Percentiles rank a stretch among this genome's conserved stretches.
These are phyloP conservation scores for Lepidonotus clava DNA, from an alignment of 2,888 invertebrate species.

Conservation along the genomic window DNA sequence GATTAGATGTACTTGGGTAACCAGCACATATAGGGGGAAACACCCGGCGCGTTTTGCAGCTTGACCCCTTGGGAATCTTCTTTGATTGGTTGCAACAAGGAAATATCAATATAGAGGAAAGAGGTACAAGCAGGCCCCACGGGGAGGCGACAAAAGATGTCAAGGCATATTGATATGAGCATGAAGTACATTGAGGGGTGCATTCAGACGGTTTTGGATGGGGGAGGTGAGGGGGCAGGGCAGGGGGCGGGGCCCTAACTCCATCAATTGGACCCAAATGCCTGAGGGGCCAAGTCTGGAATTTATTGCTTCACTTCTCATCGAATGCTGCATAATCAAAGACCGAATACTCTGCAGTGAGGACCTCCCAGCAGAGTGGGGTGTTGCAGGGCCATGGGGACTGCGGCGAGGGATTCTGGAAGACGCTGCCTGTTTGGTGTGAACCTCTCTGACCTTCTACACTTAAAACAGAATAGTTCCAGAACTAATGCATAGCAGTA, in stretches of 20 bases:
- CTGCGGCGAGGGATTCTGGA: no score
- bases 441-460: no score
- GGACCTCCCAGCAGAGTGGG: neutral
- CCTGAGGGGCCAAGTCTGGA: neutral
- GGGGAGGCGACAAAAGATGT: neutral
- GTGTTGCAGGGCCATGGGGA: neutral
- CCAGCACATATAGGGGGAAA: no score
- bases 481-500: no score
- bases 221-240: neutral
- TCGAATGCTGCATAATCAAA: constrained; percentile 28
- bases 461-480: no score
- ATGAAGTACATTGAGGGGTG: neutral
- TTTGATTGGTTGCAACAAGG: no score
- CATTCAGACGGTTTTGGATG: neutral
- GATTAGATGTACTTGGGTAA: no score
- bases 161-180: neutral
- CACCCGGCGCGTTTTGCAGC: no score
- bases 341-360: neutral
- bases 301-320: neutral
- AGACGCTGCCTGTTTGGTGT: no score
- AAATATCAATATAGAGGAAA: no score
- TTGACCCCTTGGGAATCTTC: no score
- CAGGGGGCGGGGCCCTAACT: neutral
- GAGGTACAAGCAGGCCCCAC: no score
- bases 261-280: neutral